Evolutionary conservation across 2,888 invertebrate genomes (phyloP).

Genomic region (Magallana nippona): DNA sequence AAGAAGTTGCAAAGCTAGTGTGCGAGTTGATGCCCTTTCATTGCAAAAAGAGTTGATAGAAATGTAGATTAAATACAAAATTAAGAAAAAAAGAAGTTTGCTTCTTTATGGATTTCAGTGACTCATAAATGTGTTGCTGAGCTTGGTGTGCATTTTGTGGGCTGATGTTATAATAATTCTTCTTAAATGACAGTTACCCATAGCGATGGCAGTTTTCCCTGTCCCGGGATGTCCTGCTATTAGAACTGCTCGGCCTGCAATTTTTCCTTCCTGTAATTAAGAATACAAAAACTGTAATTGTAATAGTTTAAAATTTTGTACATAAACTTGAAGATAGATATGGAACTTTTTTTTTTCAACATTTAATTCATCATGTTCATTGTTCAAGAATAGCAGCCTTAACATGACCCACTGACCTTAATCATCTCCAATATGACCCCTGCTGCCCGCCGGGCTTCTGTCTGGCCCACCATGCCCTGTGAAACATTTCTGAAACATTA

Average conservation of each 20-base stretch:
- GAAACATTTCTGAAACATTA: too few species aligned
- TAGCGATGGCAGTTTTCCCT: constrained; percentile 98
- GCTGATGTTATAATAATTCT: background rate
- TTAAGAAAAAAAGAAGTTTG: too few species aligned
- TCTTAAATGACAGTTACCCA: constrained; percentile 83
- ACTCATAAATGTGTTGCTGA: background rate
- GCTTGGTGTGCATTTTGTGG: background rate
- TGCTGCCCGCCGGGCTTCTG: constrained; percentile 94
- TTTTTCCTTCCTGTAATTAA: constrained; percentile 89
- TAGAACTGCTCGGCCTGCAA: constrained; percentile 95
- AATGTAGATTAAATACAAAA: too few species aligned
- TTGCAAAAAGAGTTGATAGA: too few species aligned
- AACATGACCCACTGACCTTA: constrained; percentile 80
- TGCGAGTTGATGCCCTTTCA: too few species aligned
- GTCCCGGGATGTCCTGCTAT: constrained; percentile 98
- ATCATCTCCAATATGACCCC: constrained; percentile 99
- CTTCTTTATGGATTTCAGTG: too few species aligned
- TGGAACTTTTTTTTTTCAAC: too few species aligned
- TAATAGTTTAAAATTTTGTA: too few species aligned
- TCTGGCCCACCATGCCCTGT: constrained; percentile 97
- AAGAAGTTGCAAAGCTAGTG: too few species aligned
- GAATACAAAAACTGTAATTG: too few species aligned
- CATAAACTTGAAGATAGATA: background rate
- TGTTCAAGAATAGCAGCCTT: too few species aligned
- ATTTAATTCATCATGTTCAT: too few species aligned